Conservation (phyloP, 2,113 vertebrate genomes). For the Phalacrocorax brasilianus region DNA sequence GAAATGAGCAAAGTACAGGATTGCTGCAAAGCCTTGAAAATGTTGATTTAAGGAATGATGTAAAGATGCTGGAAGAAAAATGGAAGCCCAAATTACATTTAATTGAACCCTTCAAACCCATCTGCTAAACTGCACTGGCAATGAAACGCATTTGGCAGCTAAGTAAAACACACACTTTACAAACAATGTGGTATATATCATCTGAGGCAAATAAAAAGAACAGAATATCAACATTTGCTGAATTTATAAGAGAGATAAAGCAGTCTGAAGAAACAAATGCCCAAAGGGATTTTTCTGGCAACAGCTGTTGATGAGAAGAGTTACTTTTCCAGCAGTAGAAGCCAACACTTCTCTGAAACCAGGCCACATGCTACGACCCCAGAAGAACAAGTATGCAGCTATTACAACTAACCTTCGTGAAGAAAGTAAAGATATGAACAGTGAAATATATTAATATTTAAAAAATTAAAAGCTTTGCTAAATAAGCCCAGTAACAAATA, state of each 20-base stretch:
- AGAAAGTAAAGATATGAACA: not conserved
- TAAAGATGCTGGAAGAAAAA: conserved; percentile 30
- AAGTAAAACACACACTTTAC: conserved; percentile 43
- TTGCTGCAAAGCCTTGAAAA: conserved; percentile 45
- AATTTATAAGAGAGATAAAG: conserved; percentile 55
- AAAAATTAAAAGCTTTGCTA: not conserved
- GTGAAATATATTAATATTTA: not conserved
- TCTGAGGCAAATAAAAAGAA: conserved; percentile 56
- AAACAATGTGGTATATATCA: conserved; percentile 46
- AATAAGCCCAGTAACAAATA: not conserved
- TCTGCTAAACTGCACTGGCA: conserved; percentile 54
- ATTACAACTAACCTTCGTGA: not conserved
- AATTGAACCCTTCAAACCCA: conserved; percentile 59
- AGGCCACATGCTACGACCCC: conserved; percentile 10
- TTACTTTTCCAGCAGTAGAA: conserved; percentile 35
- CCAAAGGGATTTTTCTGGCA: conserved; percentile 31
- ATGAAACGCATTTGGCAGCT: conserved; percentile 55
- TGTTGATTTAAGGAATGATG: conserved; percentile 38
- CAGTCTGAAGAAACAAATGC: conserved; percentile 44
- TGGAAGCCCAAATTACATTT: conserved; percentile 39
- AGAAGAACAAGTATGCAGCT: not conserved
- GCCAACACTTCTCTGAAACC: not conserved
- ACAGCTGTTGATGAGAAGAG: conserved; percentile 50
- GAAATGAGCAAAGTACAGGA: conserved; percentile 31
- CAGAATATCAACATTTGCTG: conserved; percentile 56